Base-by-base conservation (phyloP, 1,140 invertebrate genomes). In the Pogonomyrmex barbatus region DNA sequence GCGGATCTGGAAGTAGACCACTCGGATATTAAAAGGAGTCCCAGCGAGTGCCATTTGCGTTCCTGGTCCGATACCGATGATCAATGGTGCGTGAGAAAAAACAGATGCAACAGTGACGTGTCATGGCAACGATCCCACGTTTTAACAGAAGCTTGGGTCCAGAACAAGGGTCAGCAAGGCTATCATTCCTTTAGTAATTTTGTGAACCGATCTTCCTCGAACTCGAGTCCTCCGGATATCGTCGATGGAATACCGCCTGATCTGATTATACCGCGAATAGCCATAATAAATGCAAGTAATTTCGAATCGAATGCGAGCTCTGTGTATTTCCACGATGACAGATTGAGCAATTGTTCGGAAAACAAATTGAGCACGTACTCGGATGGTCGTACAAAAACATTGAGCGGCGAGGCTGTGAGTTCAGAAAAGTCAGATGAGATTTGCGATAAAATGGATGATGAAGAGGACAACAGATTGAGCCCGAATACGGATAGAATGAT, bases 231-330 rank as follows among this genome's bases (percentile, higher is more conserved):
- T 4, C 85, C 73, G 30, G 85, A 92, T 1, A 68, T 71, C 5
- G 68, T 71, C 10, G 88, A 91, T 5, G 89, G 87, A 5, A 17
- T 91, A 4, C 60, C 78, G 30, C 24, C 76, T 0, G 90, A 93
- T 36, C 6, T 93, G 6, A 88, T 94, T 2, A 95, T 95, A 45
- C 95, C 95, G 0, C 90, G 87, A 24, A 95, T 95, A 67, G 93
- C 94, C 0, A 95, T 95, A 50, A 95, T 95, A 75, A 95, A 94
- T 42, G 91, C 95, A 0, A 95, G 94, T 47, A 95, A 94, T 60
- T 94, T 95, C 33, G 94, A 93, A 39, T 95, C 94, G 0, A 94
- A 95, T 54, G 94, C 93, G 17, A 95, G 94, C 63, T 95, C 94
- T 0, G 92, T 94, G 1, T 91, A 94, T 67, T 62, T 93, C 0